These are phyloP conservation scores for Polylopha cassiicola DNA, from an alignment of 2,888 invertebrate species.

Conservation along the genomic window DNA sequence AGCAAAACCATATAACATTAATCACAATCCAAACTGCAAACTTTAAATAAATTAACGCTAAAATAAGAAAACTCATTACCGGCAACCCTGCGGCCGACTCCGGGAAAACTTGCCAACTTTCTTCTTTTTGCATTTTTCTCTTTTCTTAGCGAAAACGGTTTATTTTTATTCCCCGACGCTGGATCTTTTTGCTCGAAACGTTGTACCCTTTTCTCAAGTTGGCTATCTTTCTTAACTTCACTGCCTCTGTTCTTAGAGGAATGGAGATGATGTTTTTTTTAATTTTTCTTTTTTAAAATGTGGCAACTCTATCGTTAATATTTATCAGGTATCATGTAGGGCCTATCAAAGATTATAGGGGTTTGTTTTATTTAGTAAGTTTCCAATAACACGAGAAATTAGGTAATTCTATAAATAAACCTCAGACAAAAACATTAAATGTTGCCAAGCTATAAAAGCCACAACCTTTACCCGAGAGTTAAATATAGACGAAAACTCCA, in stretches of 20 bases:
- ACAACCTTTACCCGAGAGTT: no score
- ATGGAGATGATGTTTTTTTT: conserved; percentile 38
- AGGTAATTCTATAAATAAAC: no score
- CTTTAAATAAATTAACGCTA: conserved; percentile 38
- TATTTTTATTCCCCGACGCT: conserved; percentile 45
- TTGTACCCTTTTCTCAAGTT: conserved; percentile 75
- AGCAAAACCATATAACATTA: no score
- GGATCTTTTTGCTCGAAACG: conserved; percentile 72
- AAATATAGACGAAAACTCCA: no score
- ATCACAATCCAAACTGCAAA: conserved; percentile 17
- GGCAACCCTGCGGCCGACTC: conserved; percentile 57
- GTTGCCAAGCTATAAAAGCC: no score
- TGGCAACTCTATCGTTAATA: no score
- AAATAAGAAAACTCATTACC: conserved; percentile 31
- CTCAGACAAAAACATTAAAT: no score
- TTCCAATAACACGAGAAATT: no score
- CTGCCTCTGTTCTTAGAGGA: conserved; percentile 44
- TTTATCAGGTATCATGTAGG: no score
- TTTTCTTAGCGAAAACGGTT: conserved; percentile 48
- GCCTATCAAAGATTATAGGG: no score
- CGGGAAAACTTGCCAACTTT: conserved; percentile 71
- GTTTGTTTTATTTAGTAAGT: no score
- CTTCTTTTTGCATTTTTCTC: conserved; percentile 70
- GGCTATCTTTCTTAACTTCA: conserved; percentile 74
- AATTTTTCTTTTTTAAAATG: conserved; percentile 18